Base-by-base conservation (phyloP, 2,888 invertebrate genomes). In the Masnerella sp. region DNA sequence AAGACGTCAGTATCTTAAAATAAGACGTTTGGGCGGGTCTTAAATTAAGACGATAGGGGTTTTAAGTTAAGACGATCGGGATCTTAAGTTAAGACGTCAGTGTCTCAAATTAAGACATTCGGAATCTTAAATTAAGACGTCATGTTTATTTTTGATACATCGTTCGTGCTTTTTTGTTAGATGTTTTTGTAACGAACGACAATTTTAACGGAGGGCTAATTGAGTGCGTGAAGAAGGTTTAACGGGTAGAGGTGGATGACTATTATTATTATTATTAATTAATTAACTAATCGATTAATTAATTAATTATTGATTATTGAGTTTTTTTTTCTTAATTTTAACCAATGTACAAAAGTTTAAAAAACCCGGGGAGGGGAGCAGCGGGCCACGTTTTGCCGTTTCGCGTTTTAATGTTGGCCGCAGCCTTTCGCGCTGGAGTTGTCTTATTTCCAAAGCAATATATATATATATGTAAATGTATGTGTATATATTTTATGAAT, bases 101-200 rank as follows among this genome's bases (percentile, higher is more conserved):
- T n/a, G n/a, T n/a, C n/a, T n/a, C n/a, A n/a, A n/a, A n/a, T n/a
- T n/a, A n/a, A n/a, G n/a, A n/a, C n/a, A n/a, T n/a, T n/a, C n/a
- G n/a, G n/a, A n/a, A n/a, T n/a, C n/a, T n/a, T n/a, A n/a, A n/a
- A n/a, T n/a, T n/a, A n/a, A n/a, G n/a, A n/a, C n/a, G n/a, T n/a
- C n/a, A n/a, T n/a, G 85, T 86, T 86, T 87, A 87, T 87, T 87
- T 87, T 87, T 87, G 87, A 86, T 87, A 87, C 85, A 84, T 85
- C 85, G 58, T 52, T 67, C 47, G 36, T 54, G 18, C 38, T 56
- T 61, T 84, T 86, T 85, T 85, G 84, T 86, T 86, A 85, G 80
- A 83, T 85, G 84, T 86, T 85, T 83, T 85, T 82, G 9, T 47
- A 82, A 84, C 82, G 84, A 84, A 84, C 82, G 84, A 84, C 83